These are phyloP conservation scores for Drosophila simulans DNA, from an alignment of 1,140 invertebrate species.

Conservation along the genomic window DNA sequence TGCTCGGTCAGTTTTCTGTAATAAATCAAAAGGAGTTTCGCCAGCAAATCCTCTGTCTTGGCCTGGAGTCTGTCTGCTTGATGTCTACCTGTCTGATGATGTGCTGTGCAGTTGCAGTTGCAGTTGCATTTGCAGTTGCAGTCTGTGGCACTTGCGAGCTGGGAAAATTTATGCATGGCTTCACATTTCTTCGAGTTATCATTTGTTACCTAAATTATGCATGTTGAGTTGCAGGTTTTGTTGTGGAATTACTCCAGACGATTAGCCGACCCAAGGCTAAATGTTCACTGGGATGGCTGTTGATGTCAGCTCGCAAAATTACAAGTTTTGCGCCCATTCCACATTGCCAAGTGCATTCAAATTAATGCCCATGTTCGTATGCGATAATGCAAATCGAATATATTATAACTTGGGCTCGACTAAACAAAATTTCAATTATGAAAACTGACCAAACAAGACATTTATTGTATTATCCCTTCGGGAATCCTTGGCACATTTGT, in stretches of 20 bases:
- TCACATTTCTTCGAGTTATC: conserved; percentile 83
- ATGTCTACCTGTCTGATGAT: conserved; percentile 35
- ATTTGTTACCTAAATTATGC: conserved; percentile 82
- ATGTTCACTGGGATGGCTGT: conserved; percentile 51
- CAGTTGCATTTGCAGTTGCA: conserved; percentile 49
- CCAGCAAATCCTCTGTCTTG: conserved; percentile 59
- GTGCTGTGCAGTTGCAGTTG: conserved; percentile 47
- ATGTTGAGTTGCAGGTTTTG: conserved; percentile 79
- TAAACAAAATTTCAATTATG: conserved; percentile 70
- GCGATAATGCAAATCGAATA: conserved; percentile 29
- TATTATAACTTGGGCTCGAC: conserved; percentile 31
- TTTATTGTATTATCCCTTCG: conserved; percentile 15
- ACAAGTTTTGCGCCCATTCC: conserved; percentile 15
- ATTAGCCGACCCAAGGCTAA: conserved; percentile 64
- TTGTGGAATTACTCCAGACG: conserved; percentile 68
- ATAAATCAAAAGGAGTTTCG: conserved; percentile 74
- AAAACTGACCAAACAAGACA: conserved; percentile 56
- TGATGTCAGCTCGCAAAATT: conserved; percentile 55
- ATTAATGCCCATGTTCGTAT: conserved; percentile 26
- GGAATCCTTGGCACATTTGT: conserved; percentile 14
- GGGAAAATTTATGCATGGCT: conserved; percentile 76
- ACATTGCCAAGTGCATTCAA: conserved; percentile 30
- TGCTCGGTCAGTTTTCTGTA: conserved; percentile 40
- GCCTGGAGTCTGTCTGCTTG: conserved; percentile 46
- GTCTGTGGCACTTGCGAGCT: conserved; percentile 54